phyloP scores from a whole-genome alignment of 2,888 invertebrate species.

The Barypeithes pellucidus region DNA sequence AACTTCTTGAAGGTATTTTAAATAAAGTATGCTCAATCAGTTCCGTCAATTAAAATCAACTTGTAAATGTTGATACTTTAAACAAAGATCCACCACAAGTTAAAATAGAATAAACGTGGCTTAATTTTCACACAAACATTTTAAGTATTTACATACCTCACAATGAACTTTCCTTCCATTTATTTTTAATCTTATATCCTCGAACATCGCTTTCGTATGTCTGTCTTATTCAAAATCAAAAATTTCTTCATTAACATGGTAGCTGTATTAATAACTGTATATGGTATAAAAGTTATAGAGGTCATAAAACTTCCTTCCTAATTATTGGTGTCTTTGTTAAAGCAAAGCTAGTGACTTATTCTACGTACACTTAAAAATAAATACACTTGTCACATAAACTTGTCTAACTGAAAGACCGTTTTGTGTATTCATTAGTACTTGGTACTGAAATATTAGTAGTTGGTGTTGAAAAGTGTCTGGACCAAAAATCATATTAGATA shows the following conservation, averaged over 20 bases:
- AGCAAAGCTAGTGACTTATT: conserved; percentile 36
- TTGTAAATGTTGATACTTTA: too few species aligned
- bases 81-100: too few species aligned
- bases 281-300: background rate
- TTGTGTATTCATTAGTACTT: conserved; percentile 17
- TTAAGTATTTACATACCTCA: too few species aligned
- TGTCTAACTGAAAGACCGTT: conserved; percentile 29
- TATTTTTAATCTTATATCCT: too few species aligned
- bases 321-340: conserved; percentile 39
- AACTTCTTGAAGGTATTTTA: too few species aligned
- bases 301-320: conserved; percentile 36
- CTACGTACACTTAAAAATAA: conserved; percentile 34
- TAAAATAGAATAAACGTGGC: too few species aligned
- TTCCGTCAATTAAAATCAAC: too few species aligned
- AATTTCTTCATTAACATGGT: background rate
- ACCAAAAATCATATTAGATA: background rate
- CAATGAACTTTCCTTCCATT: too few species aligned
- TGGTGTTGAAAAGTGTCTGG: conserved; percentile 1
- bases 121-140: too few species aligned
- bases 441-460: too few species aligned
- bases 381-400: conserved; percentile 37
- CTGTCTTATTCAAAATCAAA: background rate
- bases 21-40: too few species aligned
- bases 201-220: background rate
- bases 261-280: background rate